These are phyloP conservation scores for Lagorchestes hirsutus DNA, from an alignment of 2,797 vertebrate genomes.

Conservation along the genomic window DNA sequence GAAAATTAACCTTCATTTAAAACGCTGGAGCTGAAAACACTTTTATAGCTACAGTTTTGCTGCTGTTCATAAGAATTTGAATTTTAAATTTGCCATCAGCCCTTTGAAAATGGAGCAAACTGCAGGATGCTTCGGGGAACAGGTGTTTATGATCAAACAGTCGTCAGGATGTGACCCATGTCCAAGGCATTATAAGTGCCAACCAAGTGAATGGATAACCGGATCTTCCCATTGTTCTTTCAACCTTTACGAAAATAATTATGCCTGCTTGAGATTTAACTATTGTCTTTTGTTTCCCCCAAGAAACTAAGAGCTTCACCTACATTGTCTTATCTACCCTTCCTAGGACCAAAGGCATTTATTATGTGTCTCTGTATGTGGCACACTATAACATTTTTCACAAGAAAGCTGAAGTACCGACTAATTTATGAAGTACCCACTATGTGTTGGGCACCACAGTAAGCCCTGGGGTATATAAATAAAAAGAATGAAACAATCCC, in stretches of 20 bases:
- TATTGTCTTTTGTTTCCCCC: background rate
- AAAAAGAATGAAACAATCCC: background rate
- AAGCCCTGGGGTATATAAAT: background rate
- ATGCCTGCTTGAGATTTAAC: background rate
- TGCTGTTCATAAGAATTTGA: slow-evolving; percentile 61
- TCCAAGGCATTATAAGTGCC: slow-evolving; percentile 59
- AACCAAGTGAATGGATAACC: slow-evolving; percentile 7
- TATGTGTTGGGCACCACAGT: background rate
- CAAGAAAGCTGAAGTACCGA: background rate
- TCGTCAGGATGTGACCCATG: slow-evolving; percentile 44
- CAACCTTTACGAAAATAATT: background rate
- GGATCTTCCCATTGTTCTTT: background rate
- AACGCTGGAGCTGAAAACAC: slow-evolving; percentile 65
- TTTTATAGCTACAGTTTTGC: slow-evolving; percentile 70
- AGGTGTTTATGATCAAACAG: slow-evolving; percentile 72
- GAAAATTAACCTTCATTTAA: slow-evolving; percentile 82
- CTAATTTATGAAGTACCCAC: background rate
- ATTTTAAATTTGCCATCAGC: slow-evolving; percentile 74
- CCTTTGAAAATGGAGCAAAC: slow-evolving; percentile 68
- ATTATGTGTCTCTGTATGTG: background rate
- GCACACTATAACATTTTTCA: background rate
- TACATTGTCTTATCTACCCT: background rate
- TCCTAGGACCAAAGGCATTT: background rate
- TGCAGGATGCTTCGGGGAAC: slow-evolving; percentile 36
- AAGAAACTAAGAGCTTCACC: background rate